Percentiles rank a stretch among this genome's conserved stretches.
phyloP scores from a whole-genome alignment of 2,888 invertebrate species.

The Trachelus iudaicus region DNA sequence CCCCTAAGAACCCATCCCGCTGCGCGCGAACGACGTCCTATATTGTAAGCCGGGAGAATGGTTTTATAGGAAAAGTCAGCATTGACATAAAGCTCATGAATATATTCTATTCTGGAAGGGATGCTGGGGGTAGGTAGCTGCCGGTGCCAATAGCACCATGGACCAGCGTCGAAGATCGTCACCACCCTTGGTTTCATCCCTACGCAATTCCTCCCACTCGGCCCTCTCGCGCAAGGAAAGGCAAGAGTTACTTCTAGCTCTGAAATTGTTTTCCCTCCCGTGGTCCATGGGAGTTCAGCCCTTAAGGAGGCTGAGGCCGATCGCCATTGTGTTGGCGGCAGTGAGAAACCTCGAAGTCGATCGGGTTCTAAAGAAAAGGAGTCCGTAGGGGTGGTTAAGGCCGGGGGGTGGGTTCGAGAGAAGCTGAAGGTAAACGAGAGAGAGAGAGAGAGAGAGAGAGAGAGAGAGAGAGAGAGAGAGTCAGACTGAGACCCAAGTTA shows the following conservation, averaged over 20 bases:
- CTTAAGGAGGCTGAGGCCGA: not conserved
- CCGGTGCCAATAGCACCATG: not conserved
- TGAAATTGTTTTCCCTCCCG: not conserved
- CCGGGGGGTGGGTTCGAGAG: not conserved
- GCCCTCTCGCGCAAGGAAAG: not conserved
- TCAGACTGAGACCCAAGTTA: too few relatives aligned
- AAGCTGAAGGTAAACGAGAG: not conserved
- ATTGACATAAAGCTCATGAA: conserved; percentile 39
- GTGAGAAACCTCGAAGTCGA: not conserved
- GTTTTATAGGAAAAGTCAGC: conserved; percentile 35
- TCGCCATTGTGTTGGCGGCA: not conserved
- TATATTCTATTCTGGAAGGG: conserved; percentile 25
- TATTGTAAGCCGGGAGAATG: conserved; percentile 3
- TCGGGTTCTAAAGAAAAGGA: not conserved
- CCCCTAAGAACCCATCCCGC: not conserved
- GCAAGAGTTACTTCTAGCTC: not conserved
- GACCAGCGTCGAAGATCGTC: not conserved
- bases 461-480: not conserved
- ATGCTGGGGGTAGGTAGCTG: not conserved
- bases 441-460: not conserved
- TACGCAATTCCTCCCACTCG: not conserved
- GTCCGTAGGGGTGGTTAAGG: not conserved
- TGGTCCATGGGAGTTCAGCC: not conserved
- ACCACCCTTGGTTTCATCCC: not conserved
- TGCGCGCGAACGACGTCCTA: not conserved